These are phyloP conservation scores for Salvelinus sp. DNA, from an alignment of 2,113 vertebrate species.

Conservation along the genomic window DNA sequence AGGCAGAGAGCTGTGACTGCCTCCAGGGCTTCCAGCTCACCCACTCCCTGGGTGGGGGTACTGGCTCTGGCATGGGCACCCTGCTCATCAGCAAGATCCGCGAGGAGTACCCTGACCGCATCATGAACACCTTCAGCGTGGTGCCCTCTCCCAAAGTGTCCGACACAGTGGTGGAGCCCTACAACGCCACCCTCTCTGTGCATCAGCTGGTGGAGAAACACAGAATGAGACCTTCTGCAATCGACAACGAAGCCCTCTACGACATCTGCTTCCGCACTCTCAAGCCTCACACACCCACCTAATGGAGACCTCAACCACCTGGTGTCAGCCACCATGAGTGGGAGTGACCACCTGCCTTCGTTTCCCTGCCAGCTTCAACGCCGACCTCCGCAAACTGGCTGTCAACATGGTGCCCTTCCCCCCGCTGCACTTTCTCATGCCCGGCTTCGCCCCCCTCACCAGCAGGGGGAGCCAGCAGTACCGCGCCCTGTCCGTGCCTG, in stretches of 20 bases:
- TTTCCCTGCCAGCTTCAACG: slow-evolving; percentile 81
- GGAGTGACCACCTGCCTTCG: slow-evolving; percentile 81
- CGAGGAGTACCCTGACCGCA: slow-evolving; percentile 81
- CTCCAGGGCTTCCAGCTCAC: slow-evolving; percentile 83
- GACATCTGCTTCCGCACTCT: slow-evolving; percentile 83
- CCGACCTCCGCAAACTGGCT: slow-evolving; percentile 78
- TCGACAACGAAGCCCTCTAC: slow-evolving; percentile 81
- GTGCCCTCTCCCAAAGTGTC: slow-evolving; percentile 82
- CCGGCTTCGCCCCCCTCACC: slow-evolving; percentile 80
- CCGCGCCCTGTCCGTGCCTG: slow-evolving; percentile 75
- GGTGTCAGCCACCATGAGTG: slow-evolving; percentile 82
- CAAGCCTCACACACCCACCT: slow-evolving; percentile 81
- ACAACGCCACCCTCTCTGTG: slow-evolving; percentile 81
- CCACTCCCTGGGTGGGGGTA: slow-evolving; percentile 78
- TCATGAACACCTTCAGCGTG: slow-evolving; percentile 84
- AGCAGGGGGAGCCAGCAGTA: slow-evolving; percentile 82
- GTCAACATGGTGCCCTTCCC: slow-evolving; percentile 85
- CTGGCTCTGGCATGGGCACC: slow-evolving; percentile 80
- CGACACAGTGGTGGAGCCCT: slow-evolving; percentile 81
- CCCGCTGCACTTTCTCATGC: slow-evolving; percentile 82
- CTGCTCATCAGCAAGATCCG: slow-evolving; percentile 82
- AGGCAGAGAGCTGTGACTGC: slow-evolving; percentile 79
- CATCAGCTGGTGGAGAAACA: slow-evolving; percentile 83
- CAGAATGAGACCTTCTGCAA: slow-evolving; percentile 81
- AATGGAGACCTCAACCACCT: slow-evolving; percentile 81